Evolutionary conservation across 2,888 invertebrate genomes (phyloP).

Genomic region (Rapana venosa): DNA sequence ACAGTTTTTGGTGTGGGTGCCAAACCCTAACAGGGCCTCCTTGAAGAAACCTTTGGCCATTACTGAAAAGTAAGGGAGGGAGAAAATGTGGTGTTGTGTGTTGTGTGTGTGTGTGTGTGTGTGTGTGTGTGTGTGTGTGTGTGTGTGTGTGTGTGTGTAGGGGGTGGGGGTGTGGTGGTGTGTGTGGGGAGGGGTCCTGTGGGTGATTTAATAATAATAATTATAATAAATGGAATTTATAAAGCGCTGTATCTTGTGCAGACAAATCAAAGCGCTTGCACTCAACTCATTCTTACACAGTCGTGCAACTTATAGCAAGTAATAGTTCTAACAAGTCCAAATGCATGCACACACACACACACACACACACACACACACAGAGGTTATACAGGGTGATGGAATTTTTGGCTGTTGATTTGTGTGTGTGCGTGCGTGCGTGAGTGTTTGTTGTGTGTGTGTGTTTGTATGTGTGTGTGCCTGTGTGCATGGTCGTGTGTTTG

Average conservation of each 20-base stretch:
- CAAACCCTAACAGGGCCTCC: conserved; percentile 58
- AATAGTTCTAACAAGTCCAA: no score
- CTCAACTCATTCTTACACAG: no score
- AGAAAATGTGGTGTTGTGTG: neutral
- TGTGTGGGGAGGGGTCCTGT: no score
- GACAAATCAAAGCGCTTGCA: no score
- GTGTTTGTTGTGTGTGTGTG: neutral
- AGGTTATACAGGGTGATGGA: no score
- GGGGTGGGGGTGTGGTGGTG: neutral
- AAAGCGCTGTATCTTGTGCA: no score
- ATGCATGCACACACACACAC: no score
- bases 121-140: neutral
- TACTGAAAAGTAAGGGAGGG: neutral
- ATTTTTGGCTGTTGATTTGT: neutral
- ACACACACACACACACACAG: no score
- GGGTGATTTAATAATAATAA: no score
- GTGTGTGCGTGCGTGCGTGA: neutral
- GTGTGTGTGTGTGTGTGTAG: no score
- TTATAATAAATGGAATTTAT: no score
- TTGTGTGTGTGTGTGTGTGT: neutral
- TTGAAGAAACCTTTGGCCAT: neutral
- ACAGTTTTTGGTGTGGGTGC: conserved; percentile 73
- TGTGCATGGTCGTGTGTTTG: neutral
- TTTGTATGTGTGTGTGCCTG: neutral
- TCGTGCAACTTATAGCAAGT: no score